Evolutionary conservation across 2,888 invertebrate species (phyloP).

Genomic region (Dynastes tityus): DNA sequence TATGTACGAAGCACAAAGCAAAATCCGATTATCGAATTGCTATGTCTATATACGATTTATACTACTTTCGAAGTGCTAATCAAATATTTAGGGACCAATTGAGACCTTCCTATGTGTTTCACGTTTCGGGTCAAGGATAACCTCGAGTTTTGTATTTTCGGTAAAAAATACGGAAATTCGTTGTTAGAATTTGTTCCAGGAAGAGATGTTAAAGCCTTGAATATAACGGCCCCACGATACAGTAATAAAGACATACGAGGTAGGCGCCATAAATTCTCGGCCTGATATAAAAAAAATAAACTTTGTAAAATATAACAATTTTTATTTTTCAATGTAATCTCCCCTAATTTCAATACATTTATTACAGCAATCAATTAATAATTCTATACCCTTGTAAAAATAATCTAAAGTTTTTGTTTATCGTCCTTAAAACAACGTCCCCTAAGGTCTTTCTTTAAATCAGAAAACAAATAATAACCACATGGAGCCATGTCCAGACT

Average conservation of each 20-base stretch:
- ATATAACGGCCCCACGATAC: background rate
- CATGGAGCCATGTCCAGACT: too few relatives aligned
- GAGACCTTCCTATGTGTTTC: background rate
- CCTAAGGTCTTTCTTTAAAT: too few relatives aligned
- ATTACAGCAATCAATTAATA: too few relatives aligned
- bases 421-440: too few relatives aligned
- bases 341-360: too few relatives aligned
- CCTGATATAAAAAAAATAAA: too few relatives aligned
- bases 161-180: background rate
- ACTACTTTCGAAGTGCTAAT: constrained; percentile 17
- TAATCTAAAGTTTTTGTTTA: too few relatives aligned
- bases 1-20: background rate
- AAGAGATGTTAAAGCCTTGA: background rate
- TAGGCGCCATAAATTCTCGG: too few relatives aligned
- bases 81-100: constrained; percentile 22
- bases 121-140: constrained; percentile 18
- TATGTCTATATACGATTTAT: background rate
- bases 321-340: too few relatives aligned
- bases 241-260: background rate
- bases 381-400: too few relatives aligned
- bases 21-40: constrained; percentile 18
- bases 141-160: background rate
- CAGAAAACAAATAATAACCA: too few relatives aligned
- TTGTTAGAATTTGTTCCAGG: background rate
- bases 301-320: too few relatives aligned